These are phyloP conservation scores for Acanthurus leucopareius DNA, from an alignment of 2,797 vertebrate species.

Conservation along the genomic window DNA sequence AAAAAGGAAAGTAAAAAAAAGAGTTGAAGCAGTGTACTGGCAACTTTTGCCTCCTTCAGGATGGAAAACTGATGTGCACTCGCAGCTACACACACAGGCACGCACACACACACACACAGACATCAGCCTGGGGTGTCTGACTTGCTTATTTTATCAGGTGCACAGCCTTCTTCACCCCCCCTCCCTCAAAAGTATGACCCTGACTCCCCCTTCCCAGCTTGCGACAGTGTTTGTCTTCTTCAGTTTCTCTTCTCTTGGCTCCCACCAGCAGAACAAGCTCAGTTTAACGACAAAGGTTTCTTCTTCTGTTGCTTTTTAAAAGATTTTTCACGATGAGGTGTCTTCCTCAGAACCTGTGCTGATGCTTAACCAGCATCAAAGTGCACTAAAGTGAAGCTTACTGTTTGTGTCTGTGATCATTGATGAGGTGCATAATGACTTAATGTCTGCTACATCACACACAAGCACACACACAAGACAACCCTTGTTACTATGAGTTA, in stretches of 20 bases:
- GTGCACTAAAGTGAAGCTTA: neutral
- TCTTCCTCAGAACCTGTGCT: conserved; percentile 5
- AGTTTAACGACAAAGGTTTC: conserved; percentile 18
- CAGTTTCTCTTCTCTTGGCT: conserved; percentile 40
- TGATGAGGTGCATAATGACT: neutral
- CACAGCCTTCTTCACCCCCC: conserved; percentile 49
- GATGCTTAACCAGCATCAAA: neutral
- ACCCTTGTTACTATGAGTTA: neutral
- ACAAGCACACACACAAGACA: neutral
- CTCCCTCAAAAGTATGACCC: conserved; percentile 4
- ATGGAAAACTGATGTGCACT: conserved; percentile 69
- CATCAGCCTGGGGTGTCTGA: conserved; percentile 47
- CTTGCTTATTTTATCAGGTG: conserved; percentile 87
- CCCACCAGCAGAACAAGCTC: conserved; percentile 22
- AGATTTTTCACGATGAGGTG: neutral
- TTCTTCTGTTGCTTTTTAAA: neutral
- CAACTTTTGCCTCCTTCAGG: conserved; percentile 52
- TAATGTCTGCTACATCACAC: neutral
- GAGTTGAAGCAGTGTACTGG: conserved; percentile 38
- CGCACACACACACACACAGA: conserved; percentile 45
- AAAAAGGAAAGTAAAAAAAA: conserved; percentile 46
- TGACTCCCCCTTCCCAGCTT: conserved; percentile 53
- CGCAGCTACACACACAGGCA: conserved; percentile 31
- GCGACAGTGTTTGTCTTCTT: conserved; percentile 42
- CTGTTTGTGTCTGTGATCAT: neutral